Evolutionary conservation across 2,888 invertebrate genomes (phyloP).

Genomic region (Rhingia rostrata): DNA sequence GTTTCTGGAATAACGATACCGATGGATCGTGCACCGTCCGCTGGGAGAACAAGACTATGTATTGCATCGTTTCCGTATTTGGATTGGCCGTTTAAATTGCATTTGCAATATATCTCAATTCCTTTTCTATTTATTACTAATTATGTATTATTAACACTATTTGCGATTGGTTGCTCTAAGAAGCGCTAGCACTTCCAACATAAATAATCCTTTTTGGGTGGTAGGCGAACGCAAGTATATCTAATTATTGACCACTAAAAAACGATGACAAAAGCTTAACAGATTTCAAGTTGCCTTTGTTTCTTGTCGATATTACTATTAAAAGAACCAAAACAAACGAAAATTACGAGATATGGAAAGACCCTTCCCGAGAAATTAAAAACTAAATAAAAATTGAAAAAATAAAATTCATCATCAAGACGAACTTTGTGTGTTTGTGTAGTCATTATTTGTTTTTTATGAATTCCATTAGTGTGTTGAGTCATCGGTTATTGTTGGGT

Average conservation of each 20-base stretch:
- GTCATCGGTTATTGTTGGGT: constrained; percentile 62
- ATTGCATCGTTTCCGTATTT: constrained; percentile 91
- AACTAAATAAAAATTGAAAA: constrained; percentile 57
- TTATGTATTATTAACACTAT: constrained; percentile 49
- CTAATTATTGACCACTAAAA: constrained; percentile 53
- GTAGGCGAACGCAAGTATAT: constrained; percentile 26
- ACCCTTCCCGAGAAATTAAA: constrained; percentile 29
- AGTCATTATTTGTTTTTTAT: constrained; percentile 8
- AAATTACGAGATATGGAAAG: constrained; percentile 9
- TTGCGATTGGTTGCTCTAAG: constrained; percentile 26
- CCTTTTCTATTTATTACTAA: constrained; percentile 38
- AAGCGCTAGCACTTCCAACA: constrained; percentile 18
- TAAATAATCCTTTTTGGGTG: constrained; percentile 16
- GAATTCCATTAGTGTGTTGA: constrained; percentile 37
- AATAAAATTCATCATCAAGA: constrained; percentile 24
- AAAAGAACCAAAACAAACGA: constrained; percentile 21
- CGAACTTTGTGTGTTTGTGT: constrained; percentile 11
- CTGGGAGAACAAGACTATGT: constrained; percentile 99
- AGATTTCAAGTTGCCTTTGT: constrained; percentile 69
- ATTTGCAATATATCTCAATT: background rate
- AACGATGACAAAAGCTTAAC: constrained; percentile 41
- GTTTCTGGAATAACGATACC: constrained; percentile 99
- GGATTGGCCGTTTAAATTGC: constrained; percentile 81
- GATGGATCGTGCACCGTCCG: constrained; percentile 99
- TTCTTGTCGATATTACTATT: constrained; percentile 67